phyloP scores from a whole-genome alignment of 2,888 invertebrate species.

The Ochlodes sylvanus region DNA sequence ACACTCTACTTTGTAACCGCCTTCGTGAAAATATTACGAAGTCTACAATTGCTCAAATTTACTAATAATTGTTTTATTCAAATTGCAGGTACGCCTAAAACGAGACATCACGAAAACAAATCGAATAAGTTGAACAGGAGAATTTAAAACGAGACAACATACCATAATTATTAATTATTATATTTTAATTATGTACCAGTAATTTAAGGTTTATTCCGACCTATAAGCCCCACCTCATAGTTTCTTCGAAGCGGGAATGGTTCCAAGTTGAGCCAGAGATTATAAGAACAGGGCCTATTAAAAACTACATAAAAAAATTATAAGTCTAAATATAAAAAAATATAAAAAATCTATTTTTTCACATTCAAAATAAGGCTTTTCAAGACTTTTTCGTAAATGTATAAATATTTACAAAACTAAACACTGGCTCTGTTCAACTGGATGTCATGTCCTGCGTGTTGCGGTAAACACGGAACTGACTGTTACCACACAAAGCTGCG shows the following conservation, averaged over 20 bases:
- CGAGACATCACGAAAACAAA: slow-evolving; percentile 56
- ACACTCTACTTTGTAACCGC: not conserved
- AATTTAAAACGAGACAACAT: slow-evolving; percentile 61
- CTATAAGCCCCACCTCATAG: slow-evolving; percentile 65
- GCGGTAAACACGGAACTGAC: not conserved
- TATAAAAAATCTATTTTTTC: too few relatives aligned
- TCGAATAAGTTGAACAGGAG: slow-evolving; percentile 55
- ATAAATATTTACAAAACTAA: too few relatives aligned
- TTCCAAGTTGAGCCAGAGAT: not conserved
- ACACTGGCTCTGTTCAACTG: too few relatives aligned
- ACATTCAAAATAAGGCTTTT: too few relatives aligned
- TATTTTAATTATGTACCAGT: slow-evolving; percentile 64
- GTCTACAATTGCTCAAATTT: not conserved
- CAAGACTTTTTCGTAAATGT: too few relatives aligned
- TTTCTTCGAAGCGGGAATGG: slow-evolving; percentile 7
- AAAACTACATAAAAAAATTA: not conserved
- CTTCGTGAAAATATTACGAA: slow-evolving; percentile 6
- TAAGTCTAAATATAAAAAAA: not conserved
- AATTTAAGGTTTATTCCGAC: slow-evolving; percentile 59
- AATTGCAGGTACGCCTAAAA: slow-evolving; percentile 77
- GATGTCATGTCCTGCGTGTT: not conserved
- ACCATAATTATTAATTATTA: slow-evolving; percentile 51
- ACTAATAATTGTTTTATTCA: slow-evolving; percentile 21
- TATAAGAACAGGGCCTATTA: not conserved
- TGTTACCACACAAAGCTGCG: slow-evolving; percentile 12